Evolutionary conservation across 2,113 vertebrate genomes (phyloP).

Genomic region (Sula dactylatra): DNA sequence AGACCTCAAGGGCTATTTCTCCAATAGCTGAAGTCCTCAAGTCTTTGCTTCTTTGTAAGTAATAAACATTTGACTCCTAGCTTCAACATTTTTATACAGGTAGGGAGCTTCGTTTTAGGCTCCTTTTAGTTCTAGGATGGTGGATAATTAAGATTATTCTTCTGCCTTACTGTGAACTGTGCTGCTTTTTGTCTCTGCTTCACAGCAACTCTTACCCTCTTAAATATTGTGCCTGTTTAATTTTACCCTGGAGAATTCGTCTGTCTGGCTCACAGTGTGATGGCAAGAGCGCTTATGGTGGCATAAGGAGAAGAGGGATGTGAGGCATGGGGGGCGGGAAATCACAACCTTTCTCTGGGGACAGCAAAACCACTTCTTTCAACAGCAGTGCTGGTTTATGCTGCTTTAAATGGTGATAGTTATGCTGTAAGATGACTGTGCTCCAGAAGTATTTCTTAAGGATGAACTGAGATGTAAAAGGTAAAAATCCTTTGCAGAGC

Average conservation of each 20-base stretch:
- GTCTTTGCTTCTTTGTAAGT: neutral
- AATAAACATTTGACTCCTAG: neutral
- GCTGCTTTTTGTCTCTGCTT: neutral
- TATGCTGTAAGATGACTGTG: neutral
- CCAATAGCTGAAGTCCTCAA: neutral
- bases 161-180: neutral
- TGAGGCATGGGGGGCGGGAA: accelerated
- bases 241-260: neutral
- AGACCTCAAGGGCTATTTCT: neutral
- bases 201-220: neutral
- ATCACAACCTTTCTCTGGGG: neutral
- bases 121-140: neutral
- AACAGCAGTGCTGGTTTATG: neutral
- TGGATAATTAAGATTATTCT: neutral
- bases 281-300: neutral
- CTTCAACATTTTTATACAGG: neutral
- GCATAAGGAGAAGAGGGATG: neutral
- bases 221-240: neutral
- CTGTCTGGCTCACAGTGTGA: neutral
- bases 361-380: neutral
- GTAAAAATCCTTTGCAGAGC: neutral
- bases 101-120: neutral
- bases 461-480: neutral
- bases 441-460: neutral
- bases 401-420: neutral